Evolutionary conservation across 37 sponge, comb jelly and placozoan genomes (phyloP), one percentile per base, ranked within the genome.

Genomic region (Eunapius fragilis): DNA sequence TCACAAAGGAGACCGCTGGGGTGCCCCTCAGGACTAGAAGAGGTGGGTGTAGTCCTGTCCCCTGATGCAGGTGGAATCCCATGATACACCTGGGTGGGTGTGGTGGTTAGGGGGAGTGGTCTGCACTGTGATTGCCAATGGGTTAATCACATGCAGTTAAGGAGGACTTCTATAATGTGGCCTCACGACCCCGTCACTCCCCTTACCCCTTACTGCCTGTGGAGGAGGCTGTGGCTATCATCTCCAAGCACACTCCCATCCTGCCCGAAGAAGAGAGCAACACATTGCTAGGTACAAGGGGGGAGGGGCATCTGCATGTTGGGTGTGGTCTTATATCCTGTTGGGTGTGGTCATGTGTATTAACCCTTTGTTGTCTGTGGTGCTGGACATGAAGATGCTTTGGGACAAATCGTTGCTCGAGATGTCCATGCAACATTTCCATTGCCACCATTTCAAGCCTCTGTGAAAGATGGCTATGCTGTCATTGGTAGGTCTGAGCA

Each of bases 391-490:
- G 37, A 33, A 86, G 95, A 86, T 85, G 76, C 82, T 68, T 74
- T 91, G 27, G 91, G 91, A 9, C 69, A 47, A 72, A 90, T 98
- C 23, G 25, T 88, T 25, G 90, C 87, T 23, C 89, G 86, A 48
- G 88, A 90, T 77, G 81, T 99, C 0, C 4, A 49, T 71, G 95
- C 98, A 23, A 33, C 58, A 2, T 80, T 76, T 22, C 86, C 96
- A 24, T 69, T 97, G 25, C 99, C 99, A 49, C 94, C 98, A 31
- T 99, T 95, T 77, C 94, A 92, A 32, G 99, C 99, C 31, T 95
- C 98, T 25, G 74, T 99, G 50, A 99, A 97, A 69, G 99, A 99
- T 89, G 99, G 99, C 22, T 99, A 99, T 85, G 99, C 99, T 48
- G 95, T 99, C 31, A 78, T 97, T 25, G 86, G 91, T 90, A 71